Percentiles rank a stretch among this genome's conserved stretches.
Evolutionary conservation across 2,113 vertebrate genomes (phyloP).

Genomic region (Chitala chitala): DNA sequence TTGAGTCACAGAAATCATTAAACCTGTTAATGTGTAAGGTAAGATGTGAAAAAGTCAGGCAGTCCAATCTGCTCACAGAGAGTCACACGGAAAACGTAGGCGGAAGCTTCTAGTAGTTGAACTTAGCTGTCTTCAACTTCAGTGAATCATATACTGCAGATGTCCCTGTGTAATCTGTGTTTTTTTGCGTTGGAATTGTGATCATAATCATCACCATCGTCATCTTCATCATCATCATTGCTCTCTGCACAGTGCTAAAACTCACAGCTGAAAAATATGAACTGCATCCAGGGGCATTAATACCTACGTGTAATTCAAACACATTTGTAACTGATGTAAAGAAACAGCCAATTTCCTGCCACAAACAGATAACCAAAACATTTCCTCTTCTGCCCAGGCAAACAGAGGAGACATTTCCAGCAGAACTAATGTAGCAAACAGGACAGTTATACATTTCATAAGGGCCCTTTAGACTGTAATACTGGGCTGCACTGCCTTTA

Average conservation of each 20-base stretch:
- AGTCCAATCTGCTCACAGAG: not conserved
- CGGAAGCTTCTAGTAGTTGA: not conserved
- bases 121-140: not conserved
- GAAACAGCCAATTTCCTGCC: constrained; percentile 39
- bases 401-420: constrained; percentile 44
- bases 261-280: not conserved
- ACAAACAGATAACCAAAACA: constrained; percentile 34
- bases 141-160: constrained; percentile 13
- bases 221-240: not conserved
- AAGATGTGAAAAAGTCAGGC: not conserved
- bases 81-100: constrained; percentile 1
- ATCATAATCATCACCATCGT: not conserved
- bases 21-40: constrained; percentile 2
- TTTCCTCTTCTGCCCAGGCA: constrained; percentile 47
- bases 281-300: not conserved
- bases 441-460: constrained; percentile 48
- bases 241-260: not conserved
- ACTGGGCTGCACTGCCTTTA: constrained; percentile 45
- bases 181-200: not conserved
- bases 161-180: not conserved
- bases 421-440: constrained; percentile 43
- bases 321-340: constrained; percentile 27
- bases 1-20: not conserved
- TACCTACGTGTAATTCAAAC: constrained; percentile 25
- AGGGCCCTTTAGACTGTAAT: constrained; percentile 46